These are phyloP conservation scores for Herminia tarsipennalis DNA, from an alignment of 2,888 invertebrate species.

Conservation along the genomic window DNA sequence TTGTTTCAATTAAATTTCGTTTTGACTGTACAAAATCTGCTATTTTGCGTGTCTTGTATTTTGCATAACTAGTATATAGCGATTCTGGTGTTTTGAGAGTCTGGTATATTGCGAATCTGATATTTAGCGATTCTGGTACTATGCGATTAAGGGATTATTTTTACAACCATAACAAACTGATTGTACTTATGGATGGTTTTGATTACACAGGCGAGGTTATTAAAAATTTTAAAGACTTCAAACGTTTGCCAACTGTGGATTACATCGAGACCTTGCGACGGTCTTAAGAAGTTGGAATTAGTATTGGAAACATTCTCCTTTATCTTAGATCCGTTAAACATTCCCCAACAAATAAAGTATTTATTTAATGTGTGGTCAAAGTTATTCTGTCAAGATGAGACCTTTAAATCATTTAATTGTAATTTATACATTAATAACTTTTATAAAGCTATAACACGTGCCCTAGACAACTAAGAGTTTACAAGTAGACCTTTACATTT, in stretches of 20 bases:
- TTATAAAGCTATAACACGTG: not conserved
- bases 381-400: not conserved
- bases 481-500: conserved; percentile 29
- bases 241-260: conserved; percentile 31
- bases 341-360: conserved; percentile 19
- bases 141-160: too few species aligned
- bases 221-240: conserved; percentile 19
- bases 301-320: conserved; percentile 31
- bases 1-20: too few species aligned
- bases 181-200: conserved; percentile 36
- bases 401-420: not conserved
- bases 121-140: too few species aligned
- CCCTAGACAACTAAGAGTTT: conserved; percentile 12
- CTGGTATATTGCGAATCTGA: too few species aligned
- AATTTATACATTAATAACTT: not conserved
- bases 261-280: conserved; percentile 32
- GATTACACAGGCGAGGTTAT: conserved; percentile 29
- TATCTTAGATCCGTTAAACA: conserved; percentile 21
- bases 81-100: too few species aligned
- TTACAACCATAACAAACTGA: conserved; percentile 26
- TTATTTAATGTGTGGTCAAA: conserved; percentile 22
- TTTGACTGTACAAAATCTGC: too few species aligned
- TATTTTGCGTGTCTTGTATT: too few species aligned
- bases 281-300: conserved; percentile 30
- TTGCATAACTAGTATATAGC: too few species aligned